Conservation (phyloP, 1,140 invertebrate species). For the Drosophila truncata region DNA sequence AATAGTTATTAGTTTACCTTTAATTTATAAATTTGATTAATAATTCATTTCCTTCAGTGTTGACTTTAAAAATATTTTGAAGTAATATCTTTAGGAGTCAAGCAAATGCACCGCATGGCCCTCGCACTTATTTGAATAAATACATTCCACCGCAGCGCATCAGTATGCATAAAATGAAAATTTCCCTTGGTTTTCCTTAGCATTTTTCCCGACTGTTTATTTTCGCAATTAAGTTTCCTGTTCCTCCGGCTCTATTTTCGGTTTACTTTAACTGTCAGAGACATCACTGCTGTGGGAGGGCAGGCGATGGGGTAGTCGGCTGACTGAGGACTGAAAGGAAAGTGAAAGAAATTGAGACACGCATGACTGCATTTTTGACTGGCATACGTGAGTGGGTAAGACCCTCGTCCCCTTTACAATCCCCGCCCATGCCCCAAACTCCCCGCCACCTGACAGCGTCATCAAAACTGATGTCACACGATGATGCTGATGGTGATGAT, state of each 20-base stretch:
- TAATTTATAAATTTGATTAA: neutral
- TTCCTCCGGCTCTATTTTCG: slow-evolving; percentile 18
- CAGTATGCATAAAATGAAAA: slow-evolving; percentile 19
- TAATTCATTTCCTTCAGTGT: neutral
- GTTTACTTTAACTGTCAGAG: slow-evolving; percentile 33
- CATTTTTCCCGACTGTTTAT: slow-evolving; percentile 26
- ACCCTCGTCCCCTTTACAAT: too few relatives aligned
- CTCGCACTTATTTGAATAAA: slow-evolving; percentile 3
- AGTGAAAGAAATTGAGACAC: slow-evolving; percentile 46
- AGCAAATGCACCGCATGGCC: neutral
- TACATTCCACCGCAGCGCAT: slow-evolving; percentile 12
- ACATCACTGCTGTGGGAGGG: neutral
- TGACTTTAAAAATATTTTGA: slow-evolving; percentile 1
- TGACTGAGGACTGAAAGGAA: slow-evolving; percentile 7
- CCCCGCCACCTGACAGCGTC: slow-evolving; percentile 17
- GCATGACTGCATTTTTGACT: slow-evolving; percentile 62
- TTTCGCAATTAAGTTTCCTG: slow-evolving; percentile 55
- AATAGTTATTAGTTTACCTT: neutral
- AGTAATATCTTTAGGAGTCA: too few relatives aligned
- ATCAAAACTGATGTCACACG: slow-evolving; percentile 51
- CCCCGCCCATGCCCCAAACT: neutral
- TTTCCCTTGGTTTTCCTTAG: slow-evolving; percentile 3
- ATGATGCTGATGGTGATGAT: slow-evolving; percentile 30
- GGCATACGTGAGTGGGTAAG: slow-evolving; percentile 35
- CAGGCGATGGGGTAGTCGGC: neutral